Conservation (phyloP, 2,113 vertebrate genomes). For the Taurulus bubalis region DNA sequence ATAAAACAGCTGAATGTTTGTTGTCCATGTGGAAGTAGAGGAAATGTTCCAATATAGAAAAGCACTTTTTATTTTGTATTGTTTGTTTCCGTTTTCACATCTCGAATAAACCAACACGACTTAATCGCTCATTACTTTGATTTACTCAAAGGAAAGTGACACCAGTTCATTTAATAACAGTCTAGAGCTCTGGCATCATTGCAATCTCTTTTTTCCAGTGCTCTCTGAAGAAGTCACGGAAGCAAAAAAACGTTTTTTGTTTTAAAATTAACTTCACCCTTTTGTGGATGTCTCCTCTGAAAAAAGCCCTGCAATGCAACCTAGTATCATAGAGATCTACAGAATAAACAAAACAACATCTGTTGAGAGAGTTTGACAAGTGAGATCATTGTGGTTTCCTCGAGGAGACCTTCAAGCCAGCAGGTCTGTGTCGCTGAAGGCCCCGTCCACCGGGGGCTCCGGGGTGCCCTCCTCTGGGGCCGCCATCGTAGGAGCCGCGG, state of each 20-base stretch:
- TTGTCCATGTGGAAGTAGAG: not conserved
- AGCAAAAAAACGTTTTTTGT: not conserved
- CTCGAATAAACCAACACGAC: not conserved
- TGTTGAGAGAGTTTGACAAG: not conserved
- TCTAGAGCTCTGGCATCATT: not conserved
- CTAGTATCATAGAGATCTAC: not conserved
- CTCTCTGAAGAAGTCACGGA: not conserved
- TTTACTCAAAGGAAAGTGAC: conserved; percentile 9
- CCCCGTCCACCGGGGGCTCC: not conserved
- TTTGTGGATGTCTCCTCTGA: too few relatives aligned
- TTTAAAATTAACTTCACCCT: not conserved
- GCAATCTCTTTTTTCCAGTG: not conserved
- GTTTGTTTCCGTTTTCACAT: not conserved
- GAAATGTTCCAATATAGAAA: not conserved
- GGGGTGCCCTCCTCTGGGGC: conserved; percentile 3
- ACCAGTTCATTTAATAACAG: not conserved
- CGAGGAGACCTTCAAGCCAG: conserved; percentile 6
- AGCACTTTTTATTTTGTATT: conserved; percentile 8
- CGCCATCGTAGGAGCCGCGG: not conserved
- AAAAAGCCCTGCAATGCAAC: not conserved
- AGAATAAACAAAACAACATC: conserved; percentile 6
- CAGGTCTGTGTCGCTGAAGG: conserved; percentile 66
- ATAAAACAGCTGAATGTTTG: not conserved
- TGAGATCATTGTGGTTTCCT: conserved; percentile 14
- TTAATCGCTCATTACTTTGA: not conserved